Conservation (phyloP, 1,140 invertebrate species). For the Leptinotarsa lineolata region DNA sequence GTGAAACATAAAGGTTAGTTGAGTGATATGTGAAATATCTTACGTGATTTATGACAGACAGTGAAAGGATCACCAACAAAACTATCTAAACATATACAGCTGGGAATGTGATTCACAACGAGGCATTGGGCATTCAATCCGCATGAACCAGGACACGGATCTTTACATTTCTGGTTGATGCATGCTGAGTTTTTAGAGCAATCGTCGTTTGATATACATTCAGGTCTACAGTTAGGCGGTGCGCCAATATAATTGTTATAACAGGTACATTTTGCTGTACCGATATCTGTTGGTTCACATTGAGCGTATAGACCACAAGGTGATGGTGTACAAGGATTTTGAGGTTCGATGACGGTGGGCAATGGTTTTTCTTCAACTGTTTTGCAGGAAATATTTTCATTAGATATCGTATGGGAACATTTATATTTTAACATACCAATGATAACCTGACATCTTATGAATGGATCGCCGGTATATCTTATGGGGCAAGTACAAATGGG, state of each 20-base stretch:
- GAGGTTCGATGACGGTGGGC: constrained; percentile 39
- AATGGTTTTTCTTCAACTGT: constrained; percentile 45
- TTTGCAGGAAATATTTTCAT: constrained; percentile 25
- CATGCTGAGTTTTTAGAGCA: constrained; percentile 66
- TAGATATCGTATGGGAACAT: background rate
- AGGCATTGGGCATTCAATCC: constrained; percentile 72
- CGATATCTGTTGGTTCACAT: constrained; percentile 64
- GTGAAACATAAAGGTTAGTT: constrained; percentile 18
- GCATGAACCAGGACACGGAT: constrained; percentile 79
- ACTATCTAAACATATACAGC: constrained; percentile 69
- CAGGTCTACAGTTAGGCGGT: constrained; percentile 70
- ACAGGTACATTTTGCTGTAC: constrained; percentile 66
- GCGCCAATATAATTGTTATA: constrained; percentile 65
- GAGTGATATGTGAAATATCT: constrained; percentile 48
- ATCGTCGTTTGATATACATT: constrained; percentile 69
- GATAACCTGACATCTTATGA: constrained; percentile 60
- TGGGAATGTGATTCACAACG: constrained; percentile 74
- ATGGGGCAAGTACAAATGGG: constrained; percentile 69
- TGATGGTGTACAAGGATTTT: constrained; percentile 71
- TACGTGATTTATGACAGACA: constrained; percentile 61
- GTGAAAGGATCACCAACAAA: constrained; percentile 75
- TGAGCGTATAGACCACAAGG: constrained; percentile 78
- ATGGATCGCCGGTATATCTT: constrained; percentile 71
- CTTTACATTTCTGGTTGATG: constrained; percentile 66
- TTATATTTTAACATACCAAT: constrained; percentile 39